These are phyloP conservation scores for Drepanosiphum platanoidis DNA, from an alignment of 2,888 invertebrate genomes.

Conservation along the genomic window DNA sequence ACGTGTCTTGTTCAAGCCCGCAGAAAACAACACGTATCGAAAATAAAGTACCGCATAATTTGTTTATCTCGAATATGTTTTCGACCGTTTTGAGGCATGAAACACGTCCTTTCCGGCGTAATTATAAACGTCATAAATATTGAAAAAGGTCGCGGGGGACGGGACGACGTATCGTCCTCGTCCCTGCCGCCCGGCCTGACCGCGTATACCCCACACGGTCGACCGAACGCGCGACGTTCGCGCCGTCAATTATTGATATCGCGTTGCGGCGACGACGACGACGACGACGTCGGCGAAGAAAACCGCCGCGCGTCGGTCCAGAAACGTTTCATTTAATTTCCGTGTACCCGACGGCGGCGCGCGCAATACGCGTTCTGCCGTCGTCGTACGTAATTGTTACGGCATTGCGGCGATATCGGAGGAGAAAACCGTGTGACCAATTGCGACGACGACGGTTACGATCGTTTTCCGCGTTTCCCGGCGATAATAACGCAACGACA, in stretches of 20 bases:
- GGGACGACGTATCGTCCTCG: too few relatives aligned
- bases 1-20: too few relatives aligned
- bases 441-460: constrained; percentile 5
- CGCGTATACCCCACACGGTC: too few relatives aligned
- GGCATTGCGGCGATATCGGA: not conserved
- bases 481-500: not conserved
- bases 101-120: too few relatives aligned
- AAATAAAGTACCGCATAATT: too few relatives aligned
- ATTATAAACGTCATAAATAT: too few relatives aligned
- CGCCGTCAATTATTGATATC: not conserved
- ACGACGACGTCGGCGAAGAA: not conserved
- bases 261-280: not conserved
- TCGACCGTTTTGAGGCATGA: too few relatives aligned
- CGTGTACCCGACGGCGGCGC: not conserved
- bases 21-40: too few relatives aligned
- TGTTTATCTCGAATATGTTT: too few relatives aligned
- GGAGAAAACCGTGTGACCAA: constrained; percentile 49
- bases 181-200: too few relatives aligned
- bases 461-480: constrained; percentile 45
- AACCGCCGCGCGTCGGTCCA: not conserved
- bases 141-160: too few relatives aligned
- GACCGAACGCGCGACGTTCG: too few relatives aligned
- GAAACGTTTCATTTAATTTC: not conserved
- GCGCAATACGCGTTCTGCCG: not conserved
- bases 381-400: not conserved